Evolutionary conservation across 2,888 invertebrate genomes (phyloP), one percentile per base, ranked within the genome.

Genomic region (Drosophila fungiperda): DNA sequence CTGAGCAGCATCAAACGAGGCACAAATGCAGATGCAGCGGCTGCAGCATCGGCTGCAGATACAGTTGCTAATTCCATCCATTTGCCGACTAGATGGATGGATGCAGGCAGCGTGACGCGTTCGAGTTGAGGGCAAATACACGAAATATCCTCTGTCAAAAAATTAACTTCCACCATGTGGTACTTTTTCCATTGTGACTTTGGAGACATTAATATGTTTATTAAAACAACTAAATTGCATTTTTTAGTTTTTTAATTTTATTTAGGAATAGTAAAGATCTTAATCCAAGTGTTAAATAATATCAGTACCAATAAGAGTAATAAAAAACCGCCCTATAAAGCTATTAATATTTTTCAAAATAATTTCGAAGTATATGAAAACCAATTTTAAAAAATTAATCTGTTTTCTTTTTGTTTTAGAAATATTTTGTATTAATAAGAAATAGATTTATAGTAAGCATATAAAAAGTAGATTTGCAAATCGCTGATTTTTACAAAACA

Each of bases 1-100:
- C 87, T 83, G 82, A 77, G 68, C 87, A 73, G 64, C 62, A 82
- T 57, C 65, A 68, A 68, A 57, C 77, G 60, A 69, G 55, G 35
- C 52, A 65, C 69, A 68, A 62, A 76, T 77, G 71, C 76, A 73
- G 73, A 70, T 69, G 70, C 74, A 62, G 70, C 65, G 20, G 23
- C 45, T 45, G 15, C 45, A 45, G 7, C 23, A 45, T 45, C 45
- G 35, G 11, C 68, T 49, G 42, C 35, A 48, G 35, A 67, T 65
- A 55, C 76, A 65, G 53, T 71, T 76, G 65, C 76, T 65, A 72
- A 73, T 69, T 80, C 67, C 66, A 45, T 45, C 75, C 75, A 70
- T 38, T 84, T 74, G 71, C 78, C 38, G 55, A 35, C 49, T 33
- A 32, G 42, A 59, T 45, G 23, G 20, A 45, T 45, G 45, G 15